Base-by-base conservation (phyloP, 2,113 vertebrate species). In the Podocnemis expansa region DNA sequence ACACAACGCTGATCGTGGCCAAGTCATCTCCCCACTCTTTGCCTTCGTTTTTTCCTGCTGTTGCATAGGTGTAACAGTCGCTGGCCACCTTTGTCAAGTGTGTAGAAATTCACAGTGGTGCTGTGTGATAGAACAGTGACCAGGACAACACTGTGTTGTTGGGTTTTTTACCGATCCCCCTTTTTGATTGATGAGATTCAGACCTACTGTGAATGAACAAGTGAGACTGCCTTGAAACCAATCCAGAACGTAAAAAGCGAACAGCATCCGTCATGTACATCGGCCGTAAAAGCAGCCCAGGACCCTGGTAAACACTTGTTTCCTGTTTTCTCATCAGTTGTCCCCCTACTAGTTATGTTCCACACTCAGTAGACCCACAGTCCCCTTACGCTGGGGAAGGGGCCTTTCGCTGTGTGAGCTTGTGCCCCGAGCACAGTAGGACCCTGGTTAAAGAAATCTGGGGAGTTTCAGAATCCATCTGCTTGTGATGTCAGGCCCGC, bases 111-210 rank as follows among this genome's bases (percentile, higher is more conserved):
- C 82, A 89, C 94, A 94, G 92, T 85, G 91, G 92, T 27, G 0
- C 92, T 89, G 38, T 22, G 85, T 93, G 91, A 96, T 84, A 96
- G 1, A 1, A 93, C 82, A 94, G 88, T 73, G 91, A 5, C 9
- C 0, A 31, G n/a, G 67, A 86, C 86, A 89, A 93, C 94, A 88
- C 47, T 10, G 47, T 87, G 94, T 82, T 91, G n/a, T n/a, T n/a
- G n/a, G 95, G 16, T 47, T 92, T 94, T 95, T 96, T 95, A 93
- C 94, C 97, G 89, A 97, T 97, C 96, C 96, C 95, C 94, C 96
- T 93, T 96, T 96, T 96, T 96, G 92, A 96, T 89, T 89, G 95
- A 86, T 92, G 94, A 76, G 91, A 94, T 96, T 97, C 92, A 94
- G 93, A 95, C 95, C 92, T 95, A 52, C 38, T 6, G 80, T 79